Base-by-base conservation (phyloP, 2,888 invertebrate genomes). In the Gortyna flavago region DNA sequence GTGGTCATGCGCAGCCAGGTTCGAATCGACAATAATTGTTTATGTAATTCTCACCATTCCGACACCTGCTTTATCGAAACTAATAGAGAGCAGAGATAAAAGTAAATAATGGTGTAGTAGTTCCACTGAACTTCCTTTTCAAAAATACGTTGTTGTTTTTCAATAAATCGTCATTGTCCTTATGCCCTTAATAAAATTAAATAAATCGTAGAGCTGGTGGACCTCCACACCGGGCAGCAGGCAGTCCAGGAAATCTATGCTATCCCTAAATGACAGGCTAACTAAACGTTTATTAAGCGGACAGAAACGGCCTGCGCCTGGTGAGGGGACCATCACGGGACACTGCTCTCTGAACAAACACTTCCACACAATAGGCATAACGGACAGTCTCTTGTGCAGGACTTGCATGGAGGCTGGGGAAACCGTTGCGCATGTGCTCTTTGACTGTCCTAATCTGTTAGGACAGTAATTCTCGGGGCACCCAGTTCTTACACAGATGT, bases 31-130 rank as follows among this genome's bases (percentile, higher is more conserved):
- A 51, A 38, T 38, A 77, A 67, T 51, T 6, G 41, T 77, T 44
- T 35, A 54, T 54, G 18, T 64, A 25, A 61, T 41, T 79, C n/a
- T 21, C 48, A 61, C 70, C 48, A 79, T 77, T 61, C 8, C 5
- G 16, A 48, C 79, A 77, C 48, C 77, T 77, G 79, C 32, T 18
- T 61, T 79, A 69, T 69, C 13, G 44, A 16, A 48, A 38, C 3
- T 61, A n/a, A 61, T 32, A 51, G 13, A 29, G 1, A 48, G n/a
- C 7, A 48, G 4, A 41, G 29, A 77, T 59, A 76, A 54, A 35
- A 18, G 9, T 21, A 41, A 65, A 7, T 44, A 44, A 66, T 13
- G 9, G 29, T 16, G 2, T 13, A 35, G 1, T 9, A 35, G 1
- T 9, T 21, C 5, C n/a, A 13, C 6, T 65, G 29, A 57, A 48